Percentiles rank a stretch among this genome's conserved stretches.
phyloP scores from a whole-genome alignment of 2,113 vertebrate species.

The Paracanthobrama guichenoti region DNA sequence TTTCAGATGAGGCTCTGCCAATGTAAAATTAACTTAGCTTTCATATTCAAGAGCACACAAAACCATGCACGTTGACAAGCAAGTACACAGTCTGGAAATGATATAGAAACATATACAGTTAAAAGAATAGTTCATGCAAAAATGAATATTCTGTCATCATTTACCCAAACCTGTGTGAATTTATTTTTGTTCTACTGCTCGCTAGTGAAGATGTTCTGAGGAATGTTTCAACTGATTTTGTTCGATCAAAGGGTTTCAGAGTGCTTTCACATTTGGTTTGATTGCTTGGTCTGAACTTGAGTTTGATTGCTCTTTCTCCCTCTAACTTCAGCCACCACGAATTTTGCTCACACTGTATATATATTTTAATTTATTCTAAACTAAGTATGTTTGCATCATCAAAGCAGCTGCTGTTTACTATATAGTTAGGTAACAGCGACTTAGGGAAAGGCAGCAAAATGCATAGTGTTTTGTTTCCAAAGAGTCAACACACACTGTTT shows the following conservation, averaged over 20 bases:
- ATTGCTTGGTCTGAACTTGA: no score
- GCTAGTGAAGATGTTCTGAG: background rate
- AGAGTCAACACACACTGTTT: no score
- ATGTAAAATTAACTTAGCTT: slow-evolving; percentile 48
- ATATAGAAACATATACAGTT: background rate
- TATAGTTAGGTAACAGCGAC: no score
- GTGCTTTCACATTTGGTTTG: no score
- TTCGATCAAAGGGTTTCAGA: background rate
- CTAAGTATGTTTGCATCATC: no score
- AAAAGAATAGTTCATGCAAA: background rate
- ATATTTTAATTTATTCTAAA: no score
- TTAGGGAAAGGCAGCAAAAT: no score
- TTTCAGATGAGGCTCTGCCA: slow-evolving; percentile 65
- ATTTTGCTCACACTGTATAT: no score
- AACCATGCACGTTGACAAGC: background rate
- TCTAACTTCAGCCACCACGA: no score
- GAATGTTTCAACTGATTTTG: background rate
- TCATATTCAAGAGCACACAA: background rate
- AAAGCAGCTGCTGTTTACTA: no score
- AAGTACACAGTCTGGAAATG: background rate
- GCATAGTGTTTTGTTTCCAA: no score
- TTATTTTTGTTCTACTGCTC: background rate
- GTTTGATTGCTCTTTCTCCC: no score
- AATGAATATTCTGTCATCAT: background rate
- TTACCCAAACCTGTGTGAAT: background rate